Conservation (phyloP, 1,140 invertebrate genomes). For the Ridgeia piscesae region DNA sequence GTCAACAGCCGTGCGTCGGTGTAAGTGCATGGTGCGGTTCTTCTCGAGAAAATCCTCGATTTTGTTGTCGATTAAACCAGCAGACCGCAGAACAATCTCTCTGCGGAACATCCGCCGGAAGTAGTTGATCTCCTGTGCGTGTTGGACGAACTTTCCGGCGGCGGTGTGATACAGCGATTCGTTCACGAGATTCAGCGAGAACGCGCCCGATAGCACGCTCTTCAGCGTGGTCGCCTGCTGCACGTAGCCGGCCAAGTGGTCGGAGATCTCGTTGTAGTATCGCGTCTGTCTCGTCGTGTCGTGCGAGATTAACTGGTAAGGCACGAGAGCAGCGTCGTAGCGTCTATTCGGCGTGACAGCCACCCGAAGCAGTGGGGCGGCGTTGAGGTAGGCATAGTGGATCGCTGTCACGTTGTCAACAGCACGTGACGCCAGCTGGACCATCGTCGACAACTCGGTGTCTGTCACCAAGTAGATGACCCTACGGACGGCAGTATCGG, state of each 20-base stretch:
- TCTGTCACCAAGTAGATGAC: conserved; percentile 27
- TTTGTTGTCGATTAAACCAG: conserved; percentile 11
- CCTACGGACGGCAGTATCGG: conserved; percentile 23
- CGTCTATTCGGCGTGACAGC: conserved; percentile 25
- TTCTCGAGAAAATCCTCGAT: conserved; percentile 13
- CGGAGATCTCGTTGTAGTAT: conserved; percentile 24
- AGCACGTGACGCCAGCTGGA: conserved; percentile 20
- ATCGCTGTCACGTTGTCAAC: conserved; percentile 25
- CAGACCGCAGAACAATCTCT: conserved; percentile 14
- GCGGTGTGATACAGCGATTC: conserved; percentile 8
- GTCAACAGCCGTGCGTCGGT: neutral
- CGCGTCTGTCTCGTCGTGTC: neutral
- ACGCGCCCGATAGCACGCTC: conserved; percentile 11
- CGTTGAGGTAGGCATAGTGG: conserved; percentile 22
- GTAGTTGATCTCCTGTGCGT: conserved; percentile 8
- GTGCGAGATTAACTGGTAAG: conserved; percentile 20
- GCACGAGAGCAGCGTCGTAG: conserved; percentile 25
- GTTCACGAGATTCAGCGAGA: conserved; percentile 18
- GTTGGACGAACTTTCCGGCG: conserved; percentile 18
- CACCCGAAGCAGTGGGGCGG: conserved; percentile 13
- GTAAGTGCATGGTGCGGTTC: conserved; percentile 21
- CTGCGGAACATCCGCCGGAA: conserved; percentile 17
- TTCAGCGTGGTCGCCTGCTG: conserved; percentile 23
- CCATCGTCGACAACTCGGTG: conserved; percentile 22
- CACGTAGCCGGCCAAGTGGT: conserved; percentile 25